Conservation (phyloP, 37 sponge, comb jelly and placozoan species). For the Cladorhizidae sp. region DNA sequence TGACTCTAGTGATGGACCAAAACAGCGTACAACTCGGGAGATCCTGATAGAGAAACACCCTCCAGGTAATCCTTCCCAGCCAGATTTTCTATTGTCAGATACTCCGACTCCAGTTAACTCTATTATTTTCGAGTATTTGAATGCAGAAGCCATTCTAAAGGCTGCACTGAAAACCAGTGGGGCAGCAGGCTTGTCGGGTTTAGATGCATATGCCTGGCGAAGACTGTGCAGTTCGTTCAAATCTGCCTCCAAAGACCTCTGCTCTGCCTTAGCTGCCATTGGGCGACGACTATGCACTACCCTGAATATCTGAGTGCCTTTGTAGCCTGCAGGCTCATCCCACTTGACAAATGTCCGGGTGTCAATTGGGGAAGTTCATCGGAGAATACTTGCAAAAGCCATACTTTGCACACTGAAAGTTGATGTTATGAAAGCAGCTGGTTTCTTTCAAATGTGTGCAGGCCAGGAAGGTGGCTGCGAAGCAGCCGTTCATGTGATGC, state of each 20-base stretch:
- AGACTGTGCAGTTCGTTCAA: constrained; percentile 47
- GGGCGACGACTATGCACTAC: not conserved
- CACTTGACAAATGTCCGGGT: constrained; percentile 40
- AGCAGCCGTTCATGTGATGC: constrained; percentile 42
- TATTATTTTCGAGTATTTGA: constrained; percentile 13
- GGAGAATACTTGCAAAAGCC: constrained; percentile 56
- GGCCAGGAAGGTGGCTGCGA: constrained; percentile 53
- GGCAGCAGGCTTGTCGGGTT: constrained; percentile 50
- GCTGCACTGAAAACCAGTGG: constrained; percentile 28
- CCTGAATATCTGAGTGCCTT: constrained; percentile 2
- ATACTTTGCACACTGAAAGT: constrained; percentile 3
- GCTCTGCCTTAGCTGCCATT: constrained; percentile 35
- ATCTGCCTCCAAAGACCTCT: constrained; percentile 28
- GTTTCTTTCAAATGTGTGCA: constrained; percentile 58
- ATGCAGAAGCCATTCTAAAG: constrained; percentile 19
- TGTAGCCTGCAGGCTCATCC: constrained; percentile 34
- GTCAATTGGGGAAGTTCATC: constrained; percentile 35
- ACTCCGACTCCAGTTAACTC: constrained; percentile 7
- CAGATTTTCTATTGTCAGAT: not conserved
- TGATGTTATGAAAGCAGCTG: constrained; percentile 41
- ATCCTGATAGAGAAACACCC: constrained; percentile 47
- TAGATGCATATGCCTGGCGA: constrained; percentile 43
- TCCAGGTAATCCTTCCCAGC: not conserved
- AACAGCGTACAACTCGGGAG: not conserved
- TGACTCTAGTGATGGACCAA: not conserved